Conservation (phyloP, 2,888 invertebrate species). For the Eupithecia pulchellata region DNA sequence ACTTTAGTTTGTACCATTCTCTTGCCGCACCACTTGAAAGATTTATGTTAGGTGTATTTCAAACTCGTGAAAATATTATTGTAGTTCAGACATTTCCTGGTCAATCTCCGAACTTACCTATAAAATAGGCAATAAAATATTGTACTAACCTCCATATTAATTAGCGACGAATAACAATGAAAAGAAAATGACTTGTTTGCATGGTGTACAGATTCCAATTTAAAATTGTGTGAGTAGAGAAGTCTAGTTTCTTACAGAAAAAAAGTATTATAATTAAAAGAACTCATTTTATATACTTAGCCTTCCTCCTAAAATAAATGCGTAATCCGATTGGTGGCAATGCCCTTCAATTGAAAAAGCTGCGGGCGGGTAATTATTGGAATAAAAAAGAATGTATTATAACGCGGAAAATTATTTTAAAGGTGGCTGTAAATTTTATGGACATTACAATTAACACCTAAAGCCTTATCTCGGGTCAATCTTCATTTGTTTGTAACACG, state of each 20-base stretch:
- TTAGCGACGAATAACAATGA: no score
- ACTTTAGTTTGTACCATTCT: constrained; percentile 5
- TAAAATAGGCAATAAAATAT: no score
- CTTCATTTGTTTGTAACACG: constrained; percentile 49
- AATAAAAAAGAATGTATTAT: constrained; percentile 20
- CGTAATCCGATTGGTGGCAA: neutral
- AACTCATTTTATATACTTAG: no score
- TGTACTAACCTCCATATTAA: no score
- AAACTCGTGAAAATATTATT: constrained; percentile 10
- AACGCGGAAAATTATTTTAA: constrained; percentile 29
- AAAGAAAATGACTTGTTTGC: no score
- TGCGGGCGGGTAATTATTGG: constrained; percentile 10
- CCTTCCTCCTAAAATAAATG: no score
- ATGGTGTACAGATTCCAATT: no score
- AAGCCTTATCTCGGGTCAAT: constrained; percentile 54
- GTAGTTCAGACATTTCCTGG: neutral
- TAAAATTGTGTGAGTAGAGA: no score
- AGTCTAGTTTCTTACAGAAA: no score
- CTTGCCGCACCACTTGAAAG: constrained; percentile 8
- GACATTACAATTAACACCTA: constrained; percentile 49
- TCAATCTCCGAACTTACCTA: neutral
- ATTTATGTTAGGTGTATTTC: constrained; percentile 9
- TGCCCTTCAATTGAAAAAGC: neutral
- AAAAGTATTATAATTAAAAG: no score
- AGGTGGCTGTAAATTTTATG: constrained; percentile 31